Base-by-base conservation (phyloP, 1,140 invertebrate genomes). In the Himalopsyche phryganea region DNA sequence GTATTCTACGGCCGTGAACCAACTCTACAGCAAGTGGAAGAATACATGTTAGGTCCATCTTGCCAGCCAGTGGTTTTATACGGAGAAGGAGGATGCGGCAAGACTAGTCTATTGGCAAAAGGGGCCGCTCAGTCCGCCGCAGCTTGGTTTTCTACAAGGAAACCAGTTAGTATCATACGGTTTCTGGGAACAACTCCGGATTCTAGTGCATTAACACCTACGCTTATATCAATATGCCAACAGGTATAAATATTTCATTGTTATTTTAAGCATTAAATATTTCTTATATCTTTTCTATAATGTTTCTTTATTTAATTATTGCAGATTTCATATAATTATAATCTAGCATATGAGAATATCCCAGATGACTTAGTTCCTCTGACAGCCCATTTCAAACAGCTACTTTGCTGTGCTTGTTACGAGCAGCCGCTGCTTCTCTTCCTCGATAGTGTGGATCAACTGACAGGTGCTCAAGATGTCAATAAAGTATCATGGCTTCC, bases 401-500 rank as follows among this genome's bases (percentile, higher is more conserved):
- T 99, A 19, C 76, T 98, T 40, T 91, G 88, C 11, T 81, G 88
- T 67, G 92, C 92, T 0, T 89, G 81, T 2, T 66, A 79, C 19
- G 85, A 93, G 60, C 91, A 94, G 69, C 92, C 93, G 0, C 78
- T 96, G 11, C 76, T 94, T 1, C 77, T 97, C 10, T 95, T 94
- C 70, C 75, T 97, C 54, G 94, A 97, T 71, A 95, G 92, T 6
- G 90, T 98, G 0, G 94, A 98, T 79, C 93, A 97, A 72, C 75
- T 98, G 15, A 97, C 94, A n/a, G 92, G 93, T 5, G 86, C 91
- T 0, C 92, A 94, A 65, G 92, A 92, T 64, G 91, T 93, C 32
- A 97, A 97, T 70, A 95, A 96, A 74, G 85, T 98, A 33, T 92
- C 95, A 0, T 99, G 96, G 96, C 77, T 99, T 66, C 96, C 96